These are phyloP conservation scores for Odontothrips loti DNA, from an alignment of 2,888 invertebrate species.

Conservation along the genomic window DNA sequence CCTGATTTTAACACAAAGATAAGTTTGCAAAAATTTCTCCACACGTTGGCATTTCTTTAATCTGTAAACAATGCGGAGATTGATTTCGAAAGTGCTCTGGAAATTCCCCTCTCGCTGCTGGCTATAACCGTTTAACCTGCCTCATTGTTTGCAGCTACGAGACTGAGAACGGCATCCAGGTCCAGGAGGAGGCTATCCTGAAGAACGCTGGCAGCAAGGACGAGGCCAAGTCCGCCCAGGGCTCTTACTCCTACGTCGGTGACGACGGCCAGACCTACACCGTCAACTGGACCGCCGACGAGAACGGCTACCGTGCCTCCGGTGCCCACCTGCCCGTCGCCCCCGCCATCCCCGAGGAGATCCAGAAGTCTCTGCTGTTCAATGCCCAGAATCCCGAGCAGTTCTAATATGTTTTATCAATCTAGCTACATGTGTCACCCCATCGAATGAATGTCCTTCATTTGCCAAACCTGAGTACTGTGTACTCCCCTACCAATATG, in stretches of 20 bases:
- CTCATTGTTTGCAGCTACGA: conserved; percentile 16
- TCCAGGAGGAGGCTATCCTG: conserved; percentile 34
- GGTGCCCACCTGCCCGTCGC: conserved; percentile 38
- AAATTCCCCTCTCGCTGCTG: too few species aligned
- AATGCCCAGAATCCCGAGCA: conserved; percentile 36
- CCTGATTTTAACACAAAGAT: too few species aligned
- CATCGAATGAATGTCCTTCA: neutral
- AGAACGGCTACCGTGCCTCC: conserved; percentile 38
- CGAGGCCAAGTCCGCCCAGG: conserved; percentile 34
- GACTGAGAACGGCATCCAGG: conserved; percentile 36
- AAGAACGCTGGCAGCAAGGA: conserved; percentile 35
- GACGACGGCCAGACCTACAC: conserved; percentile 11
- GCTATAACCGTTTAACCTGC: too few species aligned
- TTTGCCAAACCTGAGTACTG: conserved; percentile 16
- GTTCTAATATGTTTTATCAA: neutral
- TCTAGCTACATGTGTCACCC: neutral
- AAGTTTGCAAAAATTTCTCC: too few species aligned
- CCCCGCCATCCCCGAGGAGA: conserved; percentile 37
- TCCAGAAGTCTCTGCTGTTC: conserved; percentile 36
- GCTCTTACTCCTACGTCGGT: conserved; percentile 1
- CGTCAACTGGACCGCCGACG: conserved; percentile 31
- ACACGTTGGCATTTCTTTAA: too few species aligned
- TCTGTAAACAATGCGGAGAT: too few species aligned
- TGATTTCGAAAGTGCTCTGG: too few species aligned
- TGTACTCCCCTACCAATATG: neutral